Evolutionary conservation across 2,888 invertebrate species (phyloP).

Genomic region (Capitulum mitella): DNA sequence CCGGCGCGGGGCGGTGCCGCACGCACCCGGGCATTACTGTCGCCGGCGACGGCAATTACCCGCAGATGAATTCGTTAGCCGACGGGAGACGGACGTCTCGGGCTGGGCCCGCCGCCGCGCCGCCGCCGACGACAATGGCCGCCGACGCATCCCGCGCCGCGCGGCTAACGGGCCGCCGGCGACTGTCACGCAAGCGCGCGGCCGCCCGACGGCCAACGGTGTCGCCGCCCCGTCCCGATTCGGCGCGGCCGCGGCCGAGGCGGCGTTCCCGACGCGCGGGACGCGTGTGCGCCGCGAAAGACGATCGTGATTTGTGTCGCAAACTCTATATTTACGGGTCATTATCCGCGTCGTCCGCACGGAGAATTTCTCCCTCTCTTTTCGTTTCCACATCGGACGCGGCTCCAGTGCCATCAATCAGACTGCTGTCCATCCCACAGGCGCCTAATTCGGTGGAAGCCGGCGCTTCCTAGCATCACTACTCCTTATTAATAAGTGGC

Average conservation of each 20-base stretch:
- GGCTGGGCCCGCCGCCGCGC: not conserved
- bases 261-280: too few species aligned
- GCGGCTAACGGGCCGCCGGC: slow-evolving; percentile 5
- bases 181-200: not conserved
- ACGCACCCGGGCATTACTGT: not conserved
- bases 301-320: not conserved
- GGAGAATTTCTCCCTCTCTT: not conserved
- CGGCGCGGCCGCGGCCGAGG: not conserved
- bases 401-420: not conserved
- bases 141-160: not conserved
- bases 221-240: not conserved
- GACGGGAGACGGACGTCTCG: not conserved
- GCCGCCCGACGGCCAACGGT: not conserved
- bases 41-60: not conserved
- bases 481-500: not conserved
- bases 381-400: not conserved
- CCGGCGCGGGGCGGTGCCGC: slow-evolving; percentile 6
- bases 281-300: too few species aligned
- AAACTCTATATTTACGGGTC: not conserved
- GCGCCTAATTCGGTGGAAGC: not conserved
- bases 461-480: not conserved
- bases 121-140: not conserved
- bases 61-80: not conserved
- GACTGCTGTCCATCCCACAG: not conserved
- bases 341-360: not conserved